Evolutionary conservation across 2,113 vertebrate species (phyloP).

Genomic region (Rattus rattus): DNA sequence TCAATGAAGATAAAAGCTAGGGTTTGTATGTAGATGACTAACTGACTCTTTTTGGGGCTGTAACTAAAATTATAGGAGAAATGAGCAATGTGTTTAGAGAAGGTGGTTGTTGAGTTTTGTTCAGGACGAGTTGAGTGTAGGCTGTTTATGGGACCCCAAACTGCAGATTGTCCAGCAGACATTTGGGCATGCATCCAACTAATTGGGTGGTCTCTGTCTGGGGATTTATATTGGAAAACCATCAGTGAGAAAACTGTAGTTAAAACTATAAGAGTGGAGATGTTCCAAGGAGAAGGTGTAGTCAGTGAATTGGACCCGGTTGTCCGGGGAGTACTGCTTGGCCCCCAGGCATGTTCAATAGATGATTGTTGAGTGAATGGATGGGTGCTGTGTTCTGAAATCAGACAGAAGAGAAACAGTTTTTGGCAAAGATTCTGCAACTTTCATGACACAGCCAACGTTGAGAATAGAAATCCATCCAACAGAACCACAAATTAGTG

Average conservation of each 20-base stretch:
- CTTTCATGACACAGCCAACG: background rate
- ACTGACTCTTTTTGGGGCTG: background rate
- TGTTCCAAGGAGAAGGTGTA: background rate
- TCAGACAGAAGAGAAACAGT: background rate
- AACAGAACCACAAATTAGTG: background rate
- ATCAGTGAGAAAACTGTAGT: background rate
- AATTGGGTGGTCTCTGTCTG: background rate
- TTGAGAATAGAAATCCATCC: background rate
- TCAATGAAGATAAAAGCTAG: conserved; percentile 15
- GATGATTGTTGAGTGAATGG: background rate
- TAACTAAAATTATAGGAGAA: background rate
- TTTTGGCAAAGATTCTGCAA: background rate
- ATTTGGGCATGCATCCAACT: background rate
- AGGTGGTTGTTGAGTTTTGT: background rate
- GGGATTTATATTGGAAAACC: background rate
- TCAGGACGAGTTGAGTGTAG: background rate
- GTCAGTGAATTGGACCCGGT: background rate
- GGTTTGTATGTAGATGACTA: background rate
- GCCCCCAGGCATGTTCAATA: background rate
- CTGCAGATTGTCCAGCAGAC: background rate
- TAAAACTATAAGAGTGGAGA: background rate
- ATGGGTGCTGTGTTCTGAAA: background rate
- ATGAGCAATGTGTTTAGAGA: background rate
- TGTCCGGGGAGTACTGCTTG: background rate
- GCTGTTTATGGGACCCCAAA: background rate